Evolutionary conservation across 2,797 vertebrate genomes (phyloP), one percentile per base, ranked within the genome.

Genomic region (Premnoplex brunnescens): DNA sequence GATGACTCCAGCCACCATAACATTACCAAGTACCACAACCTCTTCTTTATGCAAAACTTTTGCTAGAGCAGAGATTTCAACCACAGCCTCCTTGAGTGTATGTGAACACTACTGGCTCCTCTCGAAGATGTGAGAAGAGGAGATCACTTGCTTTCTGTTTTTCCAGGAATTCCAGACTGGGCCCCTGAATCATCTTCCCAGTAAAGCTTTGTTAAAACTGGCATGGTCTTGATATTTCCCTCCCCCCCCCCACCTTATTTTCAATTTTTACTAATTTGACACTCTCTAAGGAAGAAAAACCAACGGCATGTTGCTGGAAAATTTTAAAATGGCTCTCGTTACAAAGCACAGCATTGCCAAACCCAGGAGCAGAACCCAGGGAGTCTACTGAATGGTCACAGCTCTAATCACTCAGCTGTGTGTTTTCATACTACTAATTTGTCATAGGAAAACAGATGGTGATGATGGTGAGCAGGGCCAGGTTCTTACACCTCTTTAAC

Each of bases 361-460:
- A 96, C 62, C 43, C 82, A 92, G 87, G 63, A 96, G 88, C 85
- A 90, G 76, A 73, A 95, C 37, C 34, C 36, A 74, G 73, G 64
- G 73, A 84, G 41, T 30, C 48, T 32, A 66, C 32, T 3, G 8
- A 92, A 66, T 3, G 12, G 95, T 81, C 87, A 85, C 66, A 92
- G 81, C 76, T 79, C 92, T 93, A 69, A 96, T 90, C 93, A 93
- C 73, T 91, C 85, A 81, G 79, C 73, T 81, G 66, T 4, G 3
- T 78, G 76, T 79, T 58, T 89, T 88, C 89, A 82, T 84, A 81
- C 60, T 32, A 62, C 92, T 89, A 86, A 94, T 95, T 91, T 95
- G 87, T 94, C 95, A 91, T 12, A 90, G 91, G 79, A 95, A 95
- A 94, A 60, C 85, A 95, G 85, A 97, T 68, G 89, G 89, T 64